A percentile compares a stretch with the other conserved stretches of the same genome.
phyloP scores from a whole-genome alignment of 2,888 invertebrate genomes.

The Calameuta filiformis region DNA sequence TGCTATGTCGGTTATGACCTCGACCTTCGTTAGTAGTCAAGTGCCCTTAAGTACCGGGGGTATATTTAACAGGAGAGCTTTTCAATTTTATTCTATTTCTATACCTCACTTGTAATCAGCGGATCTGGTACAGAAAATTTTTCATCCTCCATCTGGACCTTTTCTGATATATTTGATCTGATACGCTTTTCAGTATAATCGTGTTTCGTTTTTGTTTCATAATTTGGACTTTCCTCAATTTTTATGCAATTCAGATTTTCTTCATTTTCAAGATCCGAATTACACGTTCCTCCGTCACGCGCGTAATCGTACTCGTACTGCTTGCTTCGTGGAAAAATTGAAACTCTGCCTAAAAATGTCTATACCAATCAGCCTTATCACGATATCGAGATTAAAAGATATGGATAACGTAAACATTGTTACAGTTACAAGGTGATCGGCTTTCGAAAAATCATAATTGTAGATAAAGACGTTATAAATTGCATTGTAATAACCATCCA shows the following conservation, averaged over 20 bases:
- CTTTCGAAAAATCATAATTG: neutral
- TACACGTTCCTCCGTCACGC: neutral
- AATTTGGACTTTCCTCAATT: neutral
- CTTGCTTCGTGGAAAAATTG: constrained; percentile 19
- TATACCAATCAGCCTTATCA: neutral
- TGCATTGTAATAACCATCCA: neutral
- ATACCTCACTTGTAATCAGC: too few species aligned
- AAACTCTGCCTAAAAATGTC: constrained; percentile 11
- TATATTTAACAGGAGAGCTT: too few species aligned
- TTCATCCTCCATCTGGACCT: too few species aligned
- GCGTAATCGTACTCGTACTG: constrained; percentile 17
- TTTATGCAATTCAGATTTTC: neutral
- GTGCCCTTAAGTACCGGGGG: too few species aligned
- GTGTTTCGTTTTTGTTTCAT: neutral
- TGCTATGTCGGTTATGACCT: too few species aligned
- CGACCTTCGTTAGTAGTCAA: too few species aligned
- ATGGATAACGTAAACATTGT: neutral
- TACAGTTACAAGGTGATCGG: neutral
- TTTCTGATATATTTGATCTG: neutral
- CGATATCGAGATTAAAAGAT: neutral
- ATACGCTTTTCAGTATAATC: neutral
- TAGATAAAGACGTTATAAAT: neutral
- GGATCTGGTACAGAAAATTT: too few species aligned
- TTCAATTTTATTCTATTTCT: too few species aligned
- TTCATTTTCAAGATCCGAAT: neutral